Conservation (phyloP, 2,888 invertebrate species). For the Tenodera sinensis region DNA sequence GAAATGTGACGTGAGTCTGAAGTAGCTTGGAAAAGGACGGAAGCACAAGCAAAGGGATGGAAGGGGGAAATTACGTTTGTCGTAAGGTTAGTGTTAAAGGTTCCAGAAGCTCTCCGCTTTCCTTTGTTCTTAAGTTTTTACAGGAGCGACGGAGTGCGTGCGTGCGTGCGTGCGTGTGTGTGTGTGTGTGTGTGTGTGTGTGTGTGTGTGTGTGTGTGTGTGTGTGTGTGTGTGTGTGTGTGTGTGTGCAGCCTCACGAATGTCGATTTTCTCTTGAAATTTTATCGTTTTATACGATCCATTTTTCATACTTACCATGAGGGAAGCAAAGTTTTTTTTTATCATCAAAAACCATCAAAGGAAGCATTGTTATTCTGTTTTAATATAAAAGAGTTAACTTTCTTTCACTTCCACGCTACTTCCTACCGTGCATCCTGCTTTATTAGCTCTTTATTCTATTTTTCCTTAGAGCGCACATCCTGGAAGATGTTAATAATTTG, state of each 20-base stretch:
- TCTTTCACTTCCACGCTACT: conserved; percentile 2
- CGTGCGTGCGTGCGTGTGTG: not conserved
- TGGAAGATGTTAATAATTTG: conserved; percentile 26
- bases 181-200: not conserved
- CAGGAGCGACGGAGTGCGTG: not conserved
- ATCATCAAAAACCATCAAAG: conserved; percentile 9
- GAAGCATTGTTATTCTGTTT: conserved; percentile 24
- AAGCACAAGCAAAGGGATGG: not conserved
- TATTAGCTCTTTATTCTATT: not conserved
- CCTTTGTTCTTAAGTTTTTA: not conserved
- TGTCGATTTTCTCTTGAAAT: conserved; percentile 2
- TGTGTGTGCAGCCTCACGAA: not conserved
- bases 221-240: too few species aligned
- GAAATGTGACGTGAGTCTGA: not conserved
- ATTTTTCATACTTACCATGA: conserved; percentile 21
- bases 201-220: too few species aligned
- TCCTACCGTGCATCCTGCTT: not conserved
- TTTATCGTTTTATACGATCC: conserved; percentile 9
- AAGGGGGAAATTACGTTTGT: not conserved
- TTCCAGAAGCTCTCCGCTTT: not conserved
- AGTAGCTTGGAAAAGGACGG: not conserved
- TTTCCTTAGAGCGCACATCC: conserved; percentile 21
- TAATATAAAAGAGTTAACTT: conserved; percentile 24
- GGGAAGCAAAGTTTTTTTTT: not conserved
- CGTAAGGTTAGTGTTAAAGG: not conserved